Evolutionary conservation across 2,113 vertebrate genomes (phyloP).

Genomic region (Melanotaenia duboulayi): DNA sequence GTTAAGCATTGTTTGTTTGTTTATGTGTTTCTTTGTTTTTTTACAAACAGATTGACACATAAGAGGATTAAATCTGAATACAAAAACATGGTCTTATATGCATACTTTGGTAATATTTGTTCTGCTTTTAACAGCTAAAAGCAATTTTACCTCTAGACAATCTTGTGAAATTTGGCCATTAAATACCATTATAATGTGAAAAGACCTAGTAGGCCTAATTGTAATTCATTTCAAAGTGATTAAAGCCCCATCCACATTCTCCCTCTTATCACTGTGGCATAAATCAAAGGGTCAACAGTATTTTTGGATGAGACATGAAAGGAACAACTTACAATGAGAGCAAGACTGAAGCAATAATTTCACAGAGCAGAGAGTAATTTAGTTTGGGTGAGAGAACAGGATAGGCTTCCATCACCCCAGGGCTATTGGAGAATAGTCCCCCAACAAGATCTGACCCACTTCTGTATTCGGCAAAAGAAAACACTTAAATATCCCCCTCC

Average conservation of each 20-base stretch:
- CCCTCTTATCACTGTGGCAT: constrained; percentile 11
- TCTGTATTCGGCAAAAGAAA: constrained; percentile 18
- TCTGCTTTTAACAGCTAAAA: constrained; percentile 5
- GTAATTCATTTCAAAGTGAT: background rate
- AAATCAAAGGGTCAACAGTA: constrained; percentile 24
- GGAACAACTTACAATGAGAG: background rate
- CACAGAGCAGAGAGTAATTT: constrained; percentile 17
- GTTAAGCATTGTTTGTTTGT: background rate
- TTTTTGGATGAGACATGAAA: constrained; percentile 28
- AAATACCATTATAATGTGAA: constrained; percentile 9
- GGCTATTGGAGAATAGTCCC: constrained; percentile 29
- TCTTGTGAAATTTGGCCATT: background rate
- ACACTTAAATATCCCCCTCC: background rate
- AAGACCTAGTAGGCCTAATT: background rate
- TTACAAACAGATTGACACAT: background rate
- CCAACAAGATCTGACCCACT: constrained; percentile 22
- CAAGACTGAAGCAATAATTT: constrained; percentile 16
- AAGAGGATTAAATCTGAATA: constrained; percentile 5
- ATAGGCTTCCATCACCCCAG: constrained; percentile 8
- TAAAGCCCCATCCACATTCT: constrained; percentile 16
- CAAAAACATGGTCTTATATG: too few relatives aligned
- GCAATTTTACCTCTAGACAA: constrained; percentile 4
- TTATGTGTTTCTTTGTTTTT: background rate
- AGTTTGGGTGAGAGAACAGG: constrained; percentile 22
- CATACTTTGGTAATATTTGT: background rate